Percentiles rank a stretch among this genome's conserved stretches.
These are phyloP conservation scores for Anthonomus grandis DNA, from an alignment of 1,140 invertebrate species.

Conservation along the genomic window DNA sequence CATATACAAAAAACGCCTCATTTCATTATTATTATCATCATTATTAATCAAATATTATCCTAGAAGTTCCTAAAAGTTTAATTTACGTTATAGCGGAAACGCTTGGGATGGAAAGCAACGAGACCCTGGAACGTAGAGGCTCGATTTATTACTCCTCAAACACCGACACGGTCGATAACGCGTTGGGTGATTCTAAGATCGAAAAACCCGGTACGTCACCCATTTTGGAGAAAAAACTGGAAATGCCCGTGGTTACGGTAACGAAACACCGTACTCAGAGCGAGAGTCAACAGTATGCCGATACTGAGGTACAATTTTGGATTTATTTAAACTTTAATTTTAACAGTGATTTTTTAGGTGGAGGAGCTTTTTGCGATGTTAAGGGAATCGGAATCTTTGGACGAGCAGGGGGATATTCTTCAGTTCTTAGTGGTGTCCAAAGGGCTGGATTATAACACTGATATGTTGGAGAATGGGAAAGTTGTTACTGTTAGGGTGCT, in stretches of 20 bases:
- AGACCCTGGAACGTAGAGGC: constrained; percentile 36
- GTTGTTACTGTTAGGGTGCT: constrained; percentile 85
- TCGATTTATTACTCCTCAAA: constrained; percentile 34
- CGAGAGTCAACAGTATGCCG: constrained; percentile 70
- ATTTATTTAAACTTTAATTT: no score
- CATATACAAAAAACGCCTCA: no score
- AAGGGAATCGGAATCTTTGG: constrained; percentile 86
- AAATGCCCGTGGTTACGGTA: constrained; percentile 31
- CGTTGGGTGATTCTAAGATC: constrained; percentile 37
- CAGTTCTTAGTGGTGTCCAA: constrained; percentile 91
- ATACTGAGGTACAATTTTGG: constrained; percentile 80
- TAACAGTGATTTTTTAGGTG: no score
- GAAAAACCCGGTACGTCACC: no score
- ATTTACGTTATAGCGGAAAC: constrained; percentile 60
- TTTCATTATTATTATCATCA: no score
- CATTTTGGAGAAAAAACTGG: constrained; percentile 16
- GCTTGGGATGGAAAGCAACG: constrained; percentile 69
- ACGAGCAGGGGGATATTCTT: constrained; percentile 97
- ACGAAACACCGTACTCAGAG: constrained; percentile 52
- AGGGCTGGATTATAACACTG: constrained; percentile 77
- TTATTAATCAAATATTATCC: no score
- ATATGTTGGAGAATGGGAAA: constrained; percentile 73
- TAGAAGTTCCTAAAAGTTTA: no score
- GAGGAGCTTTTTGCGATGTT: constrained; percentile 90
- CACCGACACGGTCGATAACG: constrained; percentile 31